Percentiles rank a stretch among this genome's conserved stretches.
Conservation (phyloP, 2,797 vertebrate species). For the Aeoliscus strigatus region DNA sequence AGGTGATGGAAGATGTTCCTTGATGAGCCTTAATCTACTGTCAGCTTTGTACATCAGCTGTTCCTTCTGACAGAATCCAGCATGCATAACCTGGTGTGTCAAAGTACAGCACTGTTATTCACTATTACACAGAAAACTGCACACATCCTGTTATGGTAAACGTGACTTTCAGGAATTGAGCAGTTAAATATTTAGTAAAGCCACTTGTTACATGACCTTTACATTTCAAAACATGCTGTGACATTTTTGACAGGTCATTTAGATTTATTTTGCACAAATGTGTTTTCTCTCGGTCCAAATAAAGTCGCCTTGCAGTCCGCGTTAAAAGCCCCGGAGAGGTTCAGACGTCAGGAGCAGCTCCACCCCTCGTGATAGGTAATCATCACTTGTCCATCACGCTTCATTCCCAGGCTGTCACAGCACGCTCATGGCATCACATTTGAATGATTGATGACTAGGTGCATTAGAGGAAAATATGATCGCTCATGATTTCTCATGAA, state of each 20-base stretch:
- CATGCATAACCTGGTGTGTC: too few species aligned
- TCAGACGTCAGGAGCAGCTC: slow-evolving; percentile 32
- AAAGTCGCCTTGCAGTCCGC: slow-evolving; percentile 27
- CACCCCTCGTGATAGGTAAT: slow-evolving; percentile 52
- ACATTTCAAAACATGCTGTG: too few species aligned
- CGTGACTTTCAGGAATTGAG: too few species aligned
- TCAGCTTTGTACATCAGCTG: too few species aligned
- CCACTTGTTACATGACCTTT: too few species aligned
- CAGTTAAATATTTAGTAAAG: too few species aligned
- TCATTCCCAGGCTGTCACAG: slow-evolving; percentile 45
- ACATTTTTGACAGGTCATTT: slow-evolving; percentile 15
- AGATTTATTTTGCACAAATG: slow-evolving; percentile 21
- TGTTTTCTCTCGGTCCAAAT: slow-evolving; percentile 16
- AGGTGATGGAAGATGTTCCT: too few species aligned
- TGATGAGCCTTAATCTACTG: too few species aligned
- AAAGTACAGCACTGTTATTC: too few species aligned
- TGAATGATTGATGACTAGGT: slow-evolving; percentile 58
- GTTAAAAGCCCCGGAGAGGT: slow-evolving; percentile 36
- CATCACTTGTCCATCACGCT: slow-evolving; percentile 61
- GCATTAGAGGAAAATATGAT: slow-evolving; percentile 14
- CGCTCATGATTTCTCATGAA: not conserved
- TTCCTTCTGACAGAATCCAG: too few species aligned
- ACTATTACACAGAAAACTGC: too few species aligned
- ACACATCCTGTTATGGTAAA: too few species aligned
- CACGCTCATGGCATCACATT: slow-evolving; percentile 26